phyloP scores from a whole-genome alignment of 2,888 invertebrate genomes.

The Chelonus formosanus region DNA sequence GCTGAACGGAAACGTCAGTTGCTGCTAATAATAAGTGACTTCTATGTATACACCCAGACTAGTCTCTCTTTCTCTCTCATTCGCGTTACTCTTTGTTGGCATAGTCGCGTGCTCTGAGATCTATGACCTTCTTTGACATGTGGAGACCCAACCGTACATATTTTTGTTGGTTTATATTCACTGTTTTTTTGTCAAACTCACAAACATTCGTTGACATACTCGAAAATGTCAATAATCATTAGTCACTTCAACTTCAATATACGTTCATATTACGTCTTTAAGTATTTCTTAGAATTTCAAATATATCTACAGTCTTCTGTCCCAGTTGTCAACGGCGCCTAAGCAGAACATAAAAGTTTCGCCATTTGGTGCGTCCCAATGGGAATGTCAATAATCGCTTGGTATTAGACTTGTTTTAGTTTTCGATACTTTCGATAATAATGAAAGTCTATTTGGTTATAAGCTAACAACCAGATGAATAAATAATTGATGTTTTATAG shows the following conservation, averaged over 20 bases:
- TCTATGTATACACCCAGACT: not conserved
- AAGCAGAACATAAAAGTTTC: conserved; percentile 29
- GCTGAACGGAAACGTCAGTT: conserved; percentile 29
- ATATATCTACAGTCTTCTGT: conserved; percentile 5
- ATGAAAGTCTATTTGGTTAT: no score
- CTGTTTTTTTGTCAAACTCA: not conserved
- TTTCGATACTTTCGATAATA: not conserved
- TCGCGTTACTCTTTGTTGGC: not conserved
- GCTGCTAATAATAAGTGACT: conserved; percentile 32
- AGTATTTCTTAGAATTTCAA: conserved; percentile 13
- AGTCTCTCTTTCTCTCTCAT: conserved; percentile 1
- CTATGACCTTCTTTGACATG: conserved; percentile 24
- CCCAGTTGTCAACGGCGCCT: conserved; percentile 16
- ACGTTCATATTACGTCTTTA: conserved; percentile 1
- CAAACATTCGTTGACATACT: conserved; percentile 23
- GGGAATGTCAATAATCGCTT: conserved; percentile 26
- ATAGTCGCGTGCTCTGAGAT: conserved; percentile 19
- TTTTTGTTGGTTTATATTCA: not conserved
- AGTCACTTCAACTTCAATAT: conserved; percentile 33
- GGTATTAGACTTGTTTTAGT: conserved; percentile 11
- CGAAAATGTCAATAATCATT: conserved; percentile 32
- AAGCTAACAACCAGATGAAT: no score
- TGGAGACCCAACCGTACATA: no score
- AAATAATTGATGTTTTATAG: no score
- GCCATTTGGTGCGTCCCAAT: conserved; percentile 24